Percentiles rank a stretch among this genome's conserved stretches.
Evolutionary conservation across 1,140 invertebrate species (phyloP).

Genomic region (Holcopasites calliopsidis): DNA sequence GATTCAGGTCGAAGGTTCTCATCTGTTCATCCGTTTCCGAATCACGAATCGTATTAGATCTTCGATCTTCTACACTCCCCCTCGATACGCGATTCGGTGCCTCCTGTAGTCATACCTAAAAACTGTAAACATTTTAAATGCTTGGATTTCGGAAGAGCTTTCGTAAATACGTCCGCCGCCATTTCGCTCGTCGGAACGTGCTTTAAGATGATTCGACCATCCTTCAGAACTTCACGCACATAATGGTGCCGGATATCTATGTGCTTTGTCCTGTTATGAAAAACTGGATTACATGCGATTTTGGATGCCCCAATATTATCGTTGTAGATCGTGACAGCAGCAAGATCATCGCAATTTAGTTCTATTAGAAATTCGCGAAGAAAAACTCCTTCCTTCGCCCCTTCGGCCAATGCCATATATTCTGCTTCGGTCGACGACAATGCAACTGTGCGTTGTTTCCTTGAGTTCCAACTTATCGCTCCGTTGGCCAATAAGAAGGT

Average conservation of each 20-base stretch:
- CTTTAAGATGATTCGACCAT: not conserved
- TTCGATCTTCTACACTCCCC: too few relatives aligned
- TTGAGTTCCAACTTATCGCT: not conserved
- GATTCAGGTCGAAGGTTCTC: too few relatives aligned
- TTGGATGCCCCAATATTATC: conserved; percentile 1
- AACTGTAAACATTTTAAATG: too few relatives aligned
- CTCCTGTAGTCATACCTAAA: too few relatives aligned
- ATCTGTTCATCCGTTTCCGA: too few relatives aligned
- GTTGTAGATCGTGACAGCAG: not conserved
- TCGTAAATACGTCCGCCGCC: not conserved
- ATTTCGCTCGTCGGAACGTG: not conserved
- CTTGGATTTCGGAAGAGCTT: too few relatives aligned
- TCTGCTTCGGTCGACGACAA: not conserved
- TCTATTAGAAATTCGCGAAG: not conserved
- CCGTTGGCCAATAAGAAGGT: not conserved
- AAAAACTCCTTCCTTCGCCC: not conserved
- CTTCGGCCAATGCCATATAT: not conserved
- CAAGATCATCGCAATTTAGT: not conserved
- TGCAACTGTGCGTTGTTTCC: not conserved
- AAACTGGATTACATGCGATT: not conserved
- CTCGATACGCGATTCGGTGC: too few relatives aligned
- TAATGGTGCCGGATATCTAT: not conserved
- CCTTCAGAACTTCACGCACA: not conserved
- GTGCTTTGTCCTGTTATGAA: not conserved
- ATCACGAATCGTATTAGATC: too few relatives aligned